Evolutionary conservation across 2,888 invertebrate species (phyloP).

Genomic region (Agrochola circellaris): DNA sequence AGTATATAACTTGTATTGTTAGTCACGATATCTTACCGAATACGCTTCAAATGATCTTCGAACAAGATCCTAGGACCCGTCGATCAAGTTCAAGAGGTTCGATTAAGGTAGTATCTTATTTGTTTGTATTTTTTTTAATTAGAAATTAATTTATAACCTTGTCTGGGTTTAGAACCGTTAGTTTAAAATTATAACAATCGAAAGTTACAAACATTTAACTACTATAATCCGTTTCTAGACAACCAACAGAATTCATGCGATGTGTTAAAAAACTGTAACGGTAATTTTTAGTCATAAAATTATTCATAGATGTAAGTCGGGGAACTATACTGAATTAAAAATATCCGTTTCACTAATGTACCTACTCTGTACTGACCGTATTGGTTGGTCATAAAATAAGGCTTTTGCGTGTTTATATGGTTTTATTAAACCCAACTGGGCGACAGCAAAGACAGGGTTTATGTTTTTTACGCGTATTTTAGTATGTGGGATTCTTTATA

Average conservation of each 20-base stretch:
- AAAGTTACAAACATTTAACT: constrained; percentile 10
- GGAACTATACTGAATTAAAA: constrained; percentile 23
- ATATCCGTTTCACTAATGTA: constrained; percentile 2
- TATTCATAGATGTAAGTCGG: constrained; percentile 28
- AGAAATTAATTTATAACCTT: not conserved
- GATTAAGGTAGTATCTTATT: constrained; percentile 5
- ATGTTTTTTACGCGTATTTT: not conserved
- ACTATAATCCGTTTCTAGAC: constrained; percentile 1
- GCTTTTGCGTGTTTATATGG: not conserved
- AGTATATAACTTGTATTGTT: constrained; percentile 1
- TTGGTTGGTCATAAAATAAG: not conserved
- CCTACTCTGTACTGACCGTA: not conserved
- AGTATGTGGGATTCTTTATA: not conserved
- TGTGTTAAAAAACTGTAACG: constrained; percentile 51
- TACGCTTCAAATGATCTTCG: constrained; percentile 5
- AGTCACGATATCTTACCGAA: not conserved
- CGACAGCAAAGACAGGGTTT: not conserved
- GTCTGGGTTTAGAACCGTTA: not conserved
- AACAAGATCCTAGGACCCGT: constrained; percentile 4
- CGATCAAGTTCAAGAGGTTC: constrained; percentile 12
- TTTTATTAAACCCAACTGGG: not conserved
- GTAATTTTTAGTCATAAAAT: constrained; percentile 45
- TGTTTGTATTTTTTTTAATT: constrained; percentile 1
- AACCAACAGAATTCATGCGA: constrained; percentile 30
- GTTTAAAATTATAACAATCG: not conserved